A percentile compares a stretch with the other conserved stretches of the same genome.
Evolutionary conservation across 53 echinoderm and acorn worm genomes (phyloP).

Genomic region (Mesocentrotus franciscanus): DNA sequence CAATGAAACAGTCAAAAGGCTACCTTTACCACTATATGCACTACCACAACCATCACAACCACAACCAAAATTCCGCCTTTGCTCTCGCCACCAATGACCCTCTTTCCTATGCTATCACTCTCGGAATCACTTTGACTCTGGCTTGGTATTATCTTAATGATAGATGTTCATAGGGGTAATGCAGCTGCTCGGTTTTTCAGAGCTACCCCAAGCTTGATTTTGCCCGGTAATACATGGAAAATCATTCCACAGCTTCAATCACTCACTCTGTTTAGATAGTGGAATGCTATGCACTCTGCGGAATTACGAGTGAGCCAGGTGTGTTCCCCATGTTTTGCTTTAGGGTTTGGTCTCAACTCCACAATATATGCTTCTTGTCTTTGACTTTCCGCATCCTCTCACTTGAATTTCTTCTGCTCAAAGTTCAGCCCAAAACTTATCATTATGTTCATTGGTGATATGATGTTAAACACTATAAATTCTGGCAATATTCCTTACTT

Average conservation of each 20-base stretch:
- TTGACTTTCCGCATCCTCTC: not conserved
- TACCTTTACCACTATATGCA: not conserved
- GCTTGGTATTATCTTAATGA: not conserved
- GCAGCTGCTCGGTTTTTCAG: slow-evolving; percentile 31
- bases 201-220: slow-evolving; percentile 7
- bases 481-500: too few species aligned
- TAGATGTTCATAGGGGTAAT: slow-evolving; percentile 18
- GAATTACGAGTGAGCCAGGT: not conserved
- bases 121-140: slow-evolving; percentile 16
- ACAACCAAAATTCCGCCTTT: not conserved
- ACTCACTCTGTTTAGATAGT: slow-evolving; percentile 47
- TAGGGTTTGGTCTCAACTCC: not conserved
- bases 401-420: not conserved
- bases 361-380: not conserved
- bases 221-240: slow-evolving; percentile 6
- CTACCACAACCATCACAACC: not conserved
- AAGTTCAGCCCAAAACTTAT: too few species aligned
- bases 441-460: too few species aligned
- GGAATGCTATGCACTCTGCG: not conserved
- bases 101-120: not conserved
- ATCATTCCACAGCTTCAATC: not conserved
- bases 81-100: not conserved
- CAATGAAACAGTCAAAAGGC: not conserved
- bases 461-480: too few species aligned
- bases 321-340: not conserved